These are phyloP conservation scores for Volucella inanis DNA, from an alignment of 2,888 invertebrate genomes.

Conservation along the genomic window DNA sequence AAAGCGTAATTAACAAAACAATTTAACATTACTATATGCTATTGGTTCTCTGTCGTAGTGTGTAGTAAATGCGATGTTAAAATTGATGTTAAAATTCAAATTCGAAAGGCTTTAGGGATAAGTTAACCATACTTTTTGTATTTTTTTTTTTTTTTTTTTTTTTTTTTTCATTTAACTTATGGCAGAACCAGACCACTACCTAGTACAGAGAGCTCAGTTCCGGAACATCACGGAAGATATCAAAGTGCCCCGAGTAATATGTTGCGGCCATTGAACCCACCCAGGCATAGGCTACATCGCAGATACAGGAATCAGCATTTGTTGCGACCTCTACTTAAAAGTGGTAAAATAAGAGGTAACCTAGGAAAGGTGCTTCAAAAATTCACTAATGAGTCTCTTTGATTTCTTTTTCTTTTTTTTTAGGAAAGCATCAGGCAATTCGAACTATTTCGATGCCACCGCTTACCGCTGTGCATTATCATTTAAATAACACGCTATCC, in stretches of 20 bases:
- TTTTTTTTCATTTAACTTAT: conserved; percentile 1
- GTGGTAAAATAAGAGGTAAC: conserved; percentile 57
- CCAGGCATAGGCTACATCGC: conserved; percentile 27
- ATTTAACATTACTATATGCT: conserved; percentile 69
- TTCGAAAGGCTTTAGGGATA: conserved; percentile 29
- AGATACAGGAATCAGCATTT: conserved; percentile 41
- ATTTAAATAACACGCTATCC: conserved; percentile 78
- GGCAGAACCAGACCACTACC: conserved; percentile 38
- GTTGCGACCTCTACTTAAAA: conserved; percentile 63
- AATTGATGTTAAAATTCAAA: conserved; percentile 34
- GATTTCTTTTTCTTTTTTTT: background rate
- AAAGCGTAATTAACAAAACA: conserved; percentile 75
- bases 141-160: conserved; percentile 2
- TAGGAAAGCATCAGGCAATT: conserved; percentile 60
- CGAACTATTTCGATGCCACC: conserved; percentile 31
- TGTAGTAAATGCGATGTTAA: conserved; percentile 67
- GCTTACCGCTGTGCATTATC: conserved; percentile 80
- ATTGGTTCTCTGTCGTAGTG: conserved; percentile 67
- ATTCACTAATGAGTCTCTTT: no score
- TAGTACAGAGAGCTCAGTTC: conserved; percentile 16
- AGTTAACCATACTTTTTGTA: no score
- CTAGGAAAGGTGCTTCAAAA: background rate
- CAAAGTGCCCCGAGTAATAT: conserved; percentile 56
- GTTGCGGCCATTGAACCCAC: conserved; percentile 47
- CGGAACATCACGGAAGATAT: conserved; percentile 44